Evolutionary conservation across 1,140 invertebrate species (phyloP).

Genomic region (silkworm (Bombyx mori)): ASM3026992v2 NC_085112.1:5340001-5340500

Average conservation of each 20-base stretch:
- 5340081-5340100: no score
- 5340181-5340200: no score
- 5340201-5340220: no score
- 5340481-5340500: slow-evolving; percentile 34
- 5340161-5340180: no score
- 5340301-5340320: slow-evolving; percentile 7
- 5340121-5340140: no score
- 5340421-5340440: slow-evolving; percentile 43
- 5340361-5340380: slow-evolving; percentile 29
- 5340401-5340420: slow-evolving; percentile 37
- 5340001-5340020: slow-evolving; percentile 17
- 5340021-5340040: slow-evolving; percentile 1
- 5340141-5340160: no score
- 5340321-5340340: slow-evolving; percentile 7
- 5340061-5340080: no score
- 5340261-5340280: background rate
- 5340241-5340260: background rate
- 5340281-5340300: background rate
- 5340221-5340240: background rate
- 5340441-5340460: slow-evolving; percentile 55
- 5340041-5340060: no score
- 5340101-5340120: no score
- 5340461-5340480: slow-evolving; percentile 40
- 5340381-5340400: slow-evolving; percentile 22
- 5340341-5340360: slow-evolving; percentile 5